These are phyloP conservation scores for Anabacerthia variegaticeps DNA, from an alignment of 2,797 vertebrate genomes.

Conservation along the genomic window DNA sequence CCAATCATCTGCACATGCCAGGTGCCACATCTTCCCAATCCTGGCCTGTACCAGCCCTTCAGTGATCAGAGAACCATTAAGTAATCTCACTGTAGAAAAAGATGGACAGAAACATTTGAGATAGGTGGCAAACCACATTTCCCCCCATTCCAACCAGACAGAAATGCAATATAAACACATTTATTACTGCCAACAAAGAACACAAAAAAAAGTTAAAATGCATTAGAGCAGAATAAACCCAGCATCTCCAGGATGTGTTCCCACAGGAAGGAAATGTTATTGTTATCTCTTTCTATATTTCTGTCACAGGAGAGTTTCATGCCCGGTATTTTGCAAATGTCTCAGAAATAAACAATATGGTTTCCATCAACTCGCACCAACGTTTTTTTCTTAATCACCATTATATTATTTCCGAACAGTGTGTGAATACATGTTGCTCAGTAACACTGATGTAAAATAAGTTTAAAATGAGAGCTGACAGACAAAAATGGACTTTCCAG, in stretches of 20 bases:
- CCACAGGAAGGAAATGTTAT: background rate
- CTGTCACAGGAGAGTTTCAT: background rate
- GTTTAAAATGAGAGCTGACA: background rate
- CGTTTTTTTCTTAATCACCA: background rate
- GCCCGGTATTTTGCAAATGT: background rate
- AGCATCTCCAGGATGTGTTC: background rate
- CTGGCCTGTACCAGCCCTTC: conserved; percentile 79
- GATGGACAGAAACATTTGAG: background rate
- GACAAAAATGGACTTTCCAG: background rate
- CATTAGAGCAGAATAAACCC: background rate
- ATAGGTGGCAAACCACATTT: background rate
- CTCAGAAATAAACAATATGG: background rate
- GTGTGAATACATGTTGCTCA: background rate
- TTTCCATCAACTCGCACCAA: background rate
- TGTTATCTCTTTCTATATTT: background rate
- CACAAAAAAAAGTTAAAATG: background rate
- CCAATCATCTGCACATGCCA: conserved; percentile 84
- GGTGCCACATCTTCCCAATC: conserved; percentile 67
- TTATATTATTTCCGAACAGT: background rate
- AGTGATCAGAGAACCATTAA: conserved; percentile 68
- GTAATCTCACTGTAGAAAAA: conserved; percentile 75
- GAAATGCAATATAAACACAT: background rate
- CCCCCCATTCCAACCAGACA: accelerated
- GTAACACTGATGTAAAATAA: background rate
- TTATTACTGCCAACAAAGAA: background rate